Evolutionary conservation across 2,888 invertebrate genomes (phyloP).

Genomic region (Ganaspis brasiliensis): DNA sequence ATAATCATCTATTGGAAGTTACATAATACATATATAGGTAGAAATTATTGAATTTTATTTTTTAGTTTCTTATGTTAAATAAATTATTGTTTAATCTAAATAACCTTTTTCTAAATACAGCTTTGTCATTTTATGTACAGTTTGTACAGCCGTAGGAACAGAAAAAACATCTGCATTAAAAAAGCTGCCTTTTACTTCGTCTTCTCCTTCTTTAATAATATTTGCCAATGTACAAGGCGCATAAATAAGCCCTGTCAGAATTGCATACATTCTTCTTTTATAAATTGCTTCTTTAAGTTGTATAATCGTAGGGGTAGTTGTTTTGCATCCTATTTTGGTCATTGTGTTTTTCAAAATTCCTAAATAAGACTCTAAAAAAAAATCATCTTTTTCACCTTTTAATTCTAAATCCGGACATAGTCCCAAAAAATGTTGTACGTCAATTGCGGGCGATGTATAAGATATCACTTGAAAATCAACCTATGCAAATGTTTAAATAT

Average conservation of each 20-base stretch:
- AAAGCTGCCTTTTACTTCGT: too few relatives aligned
- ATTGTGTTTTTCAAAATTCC: conserved; percentile 57
- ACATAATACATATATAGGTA: too few relatives aligned
- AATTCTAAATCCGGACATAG: conserved; percentile 61
- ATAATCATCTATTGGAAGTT: too few relatives aligned
- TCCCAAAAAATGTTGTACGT: conserved; percentile 66
- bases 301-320: conserved; percentile 61
- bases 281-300: conserved; percentile 62
- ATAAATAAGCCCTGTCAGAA: conserved; percentile 61
- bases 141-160: background rate
- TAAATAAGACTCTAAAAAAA: conserved; percentile 62
- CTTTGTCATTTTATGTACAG: background rate
- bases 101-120: background rate
- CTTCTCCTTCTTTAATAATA: conserved; percentile 59
- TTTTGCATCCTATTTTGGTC: conserved; percentile 60
- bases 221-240: conserved; percentile 63
- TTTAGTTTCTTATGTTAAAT: too few relatives aligned
- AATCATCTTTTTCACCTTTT: conserved; percentile 61
- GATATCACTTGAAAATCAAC: conserved; percentile 53
- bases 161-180: background rate
- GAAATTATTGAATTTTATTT: too few relatives aligned
- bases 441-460: conserved; percentile 68
- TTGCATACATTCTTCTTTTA: conserved; percentile 59
- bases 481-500: conserved; percentile 12
- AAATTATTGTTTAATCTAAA: background rate